Evolutionary conservation across 2,113 vertebrate genomes (phyloP).

Genomic region (Oreochromis niloticus): DNA sequence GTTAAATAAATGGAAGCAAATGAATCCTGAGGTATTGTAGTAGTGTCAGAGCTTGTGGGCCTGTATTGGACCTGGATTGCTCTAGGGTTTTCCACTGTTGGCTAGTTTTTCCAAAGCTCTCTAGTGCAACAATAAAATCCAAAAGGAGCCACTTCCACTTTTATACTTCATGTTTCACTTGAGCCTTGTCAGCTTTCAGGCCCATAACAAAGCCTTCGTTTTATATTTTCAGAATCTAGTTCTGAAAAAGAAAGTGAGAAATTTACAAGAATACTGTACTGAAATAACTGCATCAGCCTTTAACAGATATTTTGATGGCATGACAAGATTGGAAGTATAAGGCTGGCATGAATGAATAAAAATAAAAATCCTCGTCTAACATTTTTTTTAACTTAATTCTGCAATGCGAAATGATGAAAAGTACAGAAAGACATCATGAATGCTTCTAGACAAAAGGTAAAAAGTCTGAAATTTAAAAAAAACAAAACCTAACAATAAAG

Average conservation of each 20-base stretch:
- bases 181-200: neutral
- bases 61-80: neutral
- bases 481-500: neutral
- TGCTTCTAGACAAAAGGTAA: neutral
- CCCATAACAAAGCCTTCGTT: neutral
- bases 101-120: slow-evolving; percentile 8
- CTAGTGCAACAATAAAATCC: neutral
- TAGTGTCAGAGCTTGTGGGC: neutral
- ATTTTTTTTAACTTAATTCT: neutral
- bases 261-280: neutral
- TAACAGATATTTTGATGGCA: neutral
- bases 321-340: neutral
- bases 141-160: neutral
- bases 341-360: neutral
- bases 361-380: neutral
- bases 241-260: neutral
- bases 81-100: neutral
- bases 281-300: neutral
- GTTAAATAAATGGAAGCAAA: slow-evolving; percentile 17
- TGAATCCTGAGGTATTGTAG: neutral
- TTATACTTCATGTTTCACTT: neutral
- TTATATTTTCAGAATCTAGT: neutral
- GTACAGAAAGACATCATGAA: neutral
- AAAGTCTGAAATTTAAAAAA: neutral
- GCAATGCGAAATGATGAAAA: neutral